Evolutionary conservation across 1,140 invertebrate genomes (phyloP), one percentile per base, ranked within the genome.

Genomic region (Coptotermes formosanus): DNA sequence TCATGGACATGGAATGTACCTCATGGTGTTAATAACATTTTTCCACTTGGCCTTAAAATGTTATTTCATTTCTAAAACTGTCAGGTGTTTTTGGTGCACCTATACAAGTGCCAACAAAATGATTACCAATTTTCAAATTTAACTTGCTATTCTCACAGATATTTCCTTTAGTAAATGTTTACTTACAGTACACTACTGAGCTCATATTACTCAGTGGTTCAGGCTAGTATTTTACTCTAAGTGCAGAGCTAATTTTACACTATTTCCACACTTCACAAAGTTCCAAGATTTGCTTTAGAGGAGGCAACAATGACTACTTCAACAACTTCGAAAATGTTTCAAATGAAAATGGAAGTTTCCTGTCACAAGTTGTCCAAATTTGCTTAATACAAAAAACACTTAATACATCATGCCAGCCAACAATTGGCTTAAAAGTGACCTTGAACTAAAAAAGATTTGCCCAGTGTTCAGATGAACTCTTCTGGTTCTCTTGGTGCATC

Each of bases 401-500:
- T 30, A 9, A 25, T 75, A 30, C 64, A 75, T 11, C 30, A 75
- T 75, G 25, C 25, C n/a, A 75, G 25, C 25, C 6, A 64, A 16
- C 14, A 64, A 23, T 23, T n/a, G 19, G 25, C 30, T 30, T 30
- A n/a, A n/a, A 75, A 75, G 64, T 75, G 25, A 75, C n/a, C 64
- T 30, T 75, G 64, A 75, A 30, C 6, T n/a, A 75, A 75, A 7
- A 9, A n/a, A 12, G 2, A 11, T 30, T 30, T 75, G 9, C 2
- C 25, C 64, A 11, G 64, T 30, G n/a, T 59, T 93, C 94, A 96
- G 88, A 95, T 92, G 91, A 96, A 96, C 91, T 96, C 95, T 90
- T 96, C 96, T 87, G 95, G 95, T 91, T 97, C 96, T 91, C 95
- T 93, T 85, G 97, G 97, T 85, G 97, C 97, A 92, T 97, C 97